A percentile compares a stretch with the other conserved stretches of the same genome.
Evolutionary conservation across 1,140 invertebrate species (phyloP).

Genomic region (Trichogramma pretiosum): DNA sequence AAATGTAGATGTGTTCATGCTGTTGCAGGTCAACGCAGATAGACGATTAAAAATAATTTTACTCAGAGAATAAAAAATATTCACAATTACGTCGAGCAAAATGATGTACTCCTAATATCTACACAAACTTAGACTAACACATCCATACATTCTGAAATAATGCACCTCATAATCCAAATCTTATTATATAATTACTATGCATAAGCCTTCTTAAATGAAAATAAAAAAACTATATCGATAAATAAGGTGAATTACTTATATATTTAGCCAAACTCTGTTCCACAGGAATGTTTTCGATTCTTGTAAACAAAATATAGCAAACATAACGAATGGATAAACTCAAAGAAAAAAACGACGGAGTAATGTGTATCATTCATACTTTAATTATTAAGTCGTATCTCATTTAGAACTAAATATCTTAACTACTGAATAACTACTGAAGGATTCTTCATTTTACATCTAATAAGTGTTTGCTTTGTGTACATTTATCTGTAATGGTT

Average conservation of each 20-base stretch:
- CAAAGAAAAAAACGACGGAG: background rate
- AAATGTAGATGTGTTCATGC: slow-evolving; percentile 18
- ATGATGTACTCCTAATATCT: too few relatives aligned
- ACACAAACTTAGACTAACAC: slow-evolving; percentile 24
- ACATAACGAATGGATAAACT: slow-evolving; percentile 6
- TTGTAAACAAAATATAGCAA: slow-evolving; percentile 15
- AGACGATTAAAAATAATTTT: slow-evolving; percentile 28
- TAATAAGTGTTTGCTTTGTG: too few relatives aligned
- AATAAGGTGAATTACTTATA: slow-evolving; percentile 16
- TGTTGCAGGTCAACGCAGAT: slow-evolving; percentile 34
- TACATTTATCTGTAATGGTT: too few relatives aligned
- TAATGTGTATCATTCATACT: too few relatives aligned
- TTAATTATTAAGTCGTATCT: too few relatives aligned
- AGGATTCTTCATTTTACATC: too few relatives aligned
- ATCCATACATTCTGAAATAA: slow-evolving; percentile 22
- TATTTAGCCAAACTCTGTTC: slow-evolving; percentile 20
- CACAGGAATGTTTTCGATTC: slow-evolving; percentile 18
- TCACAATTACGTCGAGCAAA: slow-evolving; percentile 18
- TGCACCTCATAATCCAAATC: slow-evolving; percentile 18
- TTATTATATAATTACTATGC: too few relatives aligned
- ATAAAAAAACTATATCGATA: slow-evolving; percentile 13
- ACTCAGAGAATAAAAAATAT: slow-evolving; percentile 29
- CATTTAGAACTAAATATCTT: too few relatives aligned
- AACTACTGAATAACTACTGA: too few relatives aligned
- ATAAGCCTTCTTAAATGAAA: too few relatives aligned